Conservation (phyloP, 1,140 invertebrate genomes). For the Stratiolaelaps scimitus region DNA sequence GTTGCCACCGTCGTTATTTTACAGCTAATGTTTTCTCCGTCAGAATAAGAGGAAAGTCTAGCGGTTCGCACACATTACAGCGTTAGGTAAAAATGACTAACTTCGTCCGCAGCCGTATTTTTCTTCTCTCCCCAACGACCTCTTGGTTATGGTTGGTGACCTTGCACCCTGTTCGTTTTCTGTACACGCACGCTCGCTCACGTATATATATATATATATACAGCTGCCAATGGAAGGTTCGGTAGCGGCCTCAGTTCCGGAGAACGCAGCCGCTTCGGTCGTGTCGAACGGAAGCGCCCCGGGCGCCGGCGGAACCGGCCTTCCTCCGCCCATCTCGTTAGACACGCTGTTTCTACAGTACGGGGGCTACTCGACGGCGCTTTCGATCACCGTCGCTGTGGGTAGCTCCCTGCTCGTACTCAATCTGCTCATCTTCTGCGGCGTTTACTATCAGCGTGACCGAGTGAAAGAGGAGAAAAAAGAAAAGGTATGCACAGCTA, state of each 20-base stretch:
- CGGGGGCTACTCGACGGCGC: constrained; percentile 67
- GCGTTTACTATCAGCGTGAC: constrained; percentile 72
- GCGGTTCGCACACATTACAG: no score
- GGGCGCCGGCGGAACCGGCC: constrained; percentile 39
- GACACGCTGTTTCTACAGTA: constrained; percentile 45
- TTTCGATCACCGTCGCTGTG: constrained; percentile 81
- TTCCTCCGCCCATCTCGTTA: constrained; percentile 33
- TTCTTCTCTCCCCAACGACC: no score
- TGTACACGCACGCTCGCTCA: no score
- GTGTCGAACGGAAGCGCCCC: constrained; percentile 37
- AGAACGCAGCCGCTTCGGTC: constrained; percentile 30
- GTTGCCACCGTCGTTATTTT: no score
- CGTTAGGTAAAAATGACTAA: no score
- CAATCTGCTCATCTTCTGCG: constrained; percentile 82
- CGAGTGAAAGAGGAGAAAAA: constrained; percentile 27
- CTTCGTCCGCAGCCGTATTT: no score
- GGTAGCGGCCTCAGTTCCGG: constrained; percentile 29
- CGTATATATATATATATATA: no score
- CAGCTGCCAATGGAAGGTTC: constrained; percentile 23
- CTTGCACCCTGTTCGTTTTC: no score
- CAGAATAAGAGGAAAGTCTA: no score
- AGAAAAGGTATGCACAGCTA: constrained; percentile 22
- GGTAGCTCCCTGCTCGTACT: constrained; percentile 73
- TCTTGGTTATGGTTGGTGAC: no score
- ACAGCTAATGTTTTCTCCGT: no score